Percentiles rank a stretch among this genome's conserved stretches.
These are phyloP conservation scores for Drosophila melanosoma DNA, from an alignment of 2,888 invertebrate genomes.

Conservation along the genomic window DNA sequence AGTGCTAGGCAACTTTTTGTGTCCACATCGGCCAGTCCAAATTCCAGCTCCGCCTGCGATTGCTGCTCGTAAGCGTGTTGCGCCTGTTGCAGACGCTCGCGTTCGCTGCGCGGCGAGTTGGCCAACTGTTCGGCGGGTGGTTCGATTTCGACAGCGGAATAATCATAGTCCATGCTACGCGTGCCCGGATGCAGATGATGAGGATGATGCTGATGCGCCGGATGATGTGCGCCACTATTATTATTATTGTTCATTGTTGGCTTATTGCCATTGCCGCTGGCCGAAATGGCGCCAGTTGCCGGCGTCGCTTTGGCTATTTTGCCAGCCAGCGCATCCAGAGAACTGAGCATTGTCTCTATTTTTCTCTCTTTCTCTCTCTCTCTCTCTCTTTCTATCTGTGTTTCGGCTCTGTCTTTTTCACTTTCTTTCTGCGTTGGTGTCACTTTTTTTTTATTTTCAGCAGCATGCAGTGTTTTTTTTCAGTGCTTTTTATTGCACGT, in stretches of 20 bases:
- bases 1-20: slow-evolving; percentile 52
- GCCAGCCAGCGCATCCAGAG: slow-evolving; percentile 94
- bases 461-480: slow-evolving; percentile 2
- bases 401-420: background rate
- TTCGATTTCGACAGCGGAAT: slow-evolving; percentile 73
- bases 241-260: slow-evolving; percentile 49
- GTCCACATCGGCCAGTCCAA: slow-evolving; percentile 77
- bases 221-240: slow-evolving; percentile 47
- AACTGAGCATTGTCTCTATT: slow-evolving; percentile 89
- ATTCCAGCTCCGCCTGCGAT: slow-evolving; percentile 70
- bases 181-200: slow-evolving; percentile 48
- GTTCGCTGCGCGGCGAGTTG: slow-evolving; percentile 70
- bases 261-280: slow-evolving; percentile 78
- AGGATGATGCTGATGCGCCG: slow-evolving; percentile 61
- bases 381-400: background rate
- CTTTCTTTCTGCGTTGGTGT: background rate
- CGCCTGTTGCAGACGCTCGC: slow-evolving; percentile 67
- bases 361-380: background rate
- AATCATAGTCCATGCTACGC: slow-evolving; percentile 76
- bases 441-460: background rate
- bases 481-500: background rate
- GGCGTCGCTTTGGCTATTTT: slow-evolving; percentile 90
- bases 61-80: slow-evolving; percentile 74
- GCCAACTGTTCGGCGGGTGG: slow-evolving; percentile 70
- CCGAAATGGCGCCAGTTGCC: slow-evolving; percentile 86